Evolutionary conservation across 2,797 vertebrate species (phyloP).

Genomic region (Myoxocephalus aenaeus): DNA sequence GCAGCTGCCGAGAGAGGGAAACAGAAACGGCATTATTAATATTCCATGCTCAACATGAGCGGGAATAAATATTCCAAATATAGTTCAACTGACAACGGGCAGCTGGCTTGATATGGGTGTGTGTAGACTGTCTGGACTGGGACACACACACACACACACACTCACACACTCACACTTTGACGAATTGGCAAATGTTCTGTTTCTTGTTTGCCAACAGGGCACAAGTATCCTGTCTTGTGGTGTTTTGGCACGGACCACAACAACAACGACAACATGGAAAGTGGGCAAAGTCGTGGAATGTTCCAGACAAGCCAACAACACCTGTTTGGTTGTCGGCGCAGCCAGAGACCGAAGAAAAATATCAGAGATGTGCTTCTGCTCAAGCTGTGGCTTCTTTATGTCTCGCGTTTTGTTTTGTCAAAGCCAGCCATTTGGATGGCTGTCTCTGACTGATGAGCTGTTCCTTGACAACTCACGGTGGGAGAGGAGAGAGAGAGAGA

Average conservation of each 20-base stretch:
- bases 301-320: conserved; percentile 70
- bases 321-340: conserved; percentile 72
- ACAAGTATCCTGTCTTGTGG: conserved; percentile 54
- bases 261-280: conserved; percentile 36
- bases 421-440: conserved; percentile 68
- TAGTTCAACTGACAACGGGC: conserved; percentile 16
- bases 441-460: conserved; percentile 67
- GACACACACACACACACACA: conserved; percentile 7
- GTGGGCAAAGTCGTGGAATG: conserved; percentile 63
- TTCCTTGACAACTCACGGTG: conserved; percentile 56
- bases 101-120: conserved; percentile 28
- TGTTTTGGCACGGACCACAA: conserved; percentile 50
- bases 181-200: conserved; percentile 61
- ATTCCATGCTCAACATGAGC: background rate
- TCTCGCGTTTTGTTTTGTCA: conserved; percentile 67
- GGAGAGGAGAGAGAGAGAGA: background rate
- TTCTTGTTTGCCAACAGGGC: conserved; percentile 56
- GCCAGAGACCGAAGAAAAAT: conserved; percentile 61
- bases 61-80: conserved; percentile 31
- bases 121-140: conserved; percentile 17
- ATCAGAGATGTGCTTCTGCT: conserved; percentile 68
- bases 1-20: conserved; percentile 83
- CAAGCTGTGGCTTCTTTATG: conserved; percentile 64
- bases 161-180: conserved; percentile 46
- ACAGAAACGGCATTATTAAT: conserved; percentile 22